Conservation (phyloP, 2,797 vertebrate species). For the Melanotaenia nigrans region DNA sequence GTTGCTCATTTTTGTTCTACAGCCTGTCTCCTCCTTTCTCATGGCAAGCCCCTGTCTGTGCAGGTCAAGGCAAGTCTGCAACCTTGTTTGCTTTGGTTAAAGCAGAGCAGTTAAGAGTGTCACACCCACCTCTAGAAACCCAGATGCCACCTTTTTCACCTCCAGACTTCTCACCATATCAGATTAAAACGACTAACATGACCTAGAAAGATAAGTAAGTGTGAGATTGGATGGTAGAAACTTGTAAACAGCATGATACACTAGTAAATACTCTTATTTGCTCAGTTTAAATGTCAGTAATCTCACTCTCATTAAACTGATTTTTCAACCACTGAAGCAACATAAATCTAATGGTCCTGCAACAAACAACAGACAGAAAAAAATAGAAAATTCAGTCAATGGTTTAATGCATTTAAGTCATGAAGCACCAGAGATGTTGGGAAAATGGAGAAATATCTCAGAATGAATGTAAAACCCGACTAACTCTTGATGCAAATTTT, state of each 20-base stretch:
- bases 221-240: background rate
- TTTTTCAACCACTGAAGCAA: background rate
- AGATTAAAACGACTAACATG: conserved; percentile 15
- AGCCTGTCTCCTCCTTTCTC: conserved; percentile 16
- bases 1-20: conserved; percentile 2
- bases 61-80: conserved; percentile 71
- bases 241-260: background rate
- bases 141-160: conserved; percentile 38
- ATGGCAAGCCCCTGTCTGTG: conserved; percentile 53
- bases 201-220: conserved; percentile 13
- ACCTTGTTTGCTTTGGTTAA: conserved; percentile 52
- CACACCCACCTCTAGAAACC: conserved; percentile 28
- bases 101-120: conserved; percentile 47
- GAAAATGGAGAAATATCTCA: too few relatives aligned
- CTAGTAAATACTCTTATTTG: background rate
- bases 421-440: too few relatives aligned
- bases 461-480: background rate
- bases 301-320: background rate
- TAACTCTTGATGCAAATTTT: conserved; percentile 15
- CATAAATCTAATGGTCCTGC: background rate
- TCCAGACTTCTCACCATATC: conserved; percentile 17
- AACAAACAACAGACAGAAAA: background rate
- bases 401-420: background rate
- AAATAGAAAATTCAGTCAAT: background rate
- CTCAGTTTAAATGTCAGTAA: too few relatives aligned